phyloP scores from a whole-genome alignment of 2,113 vertebrate species.

The Macheiramphus alcinus region DNA sequence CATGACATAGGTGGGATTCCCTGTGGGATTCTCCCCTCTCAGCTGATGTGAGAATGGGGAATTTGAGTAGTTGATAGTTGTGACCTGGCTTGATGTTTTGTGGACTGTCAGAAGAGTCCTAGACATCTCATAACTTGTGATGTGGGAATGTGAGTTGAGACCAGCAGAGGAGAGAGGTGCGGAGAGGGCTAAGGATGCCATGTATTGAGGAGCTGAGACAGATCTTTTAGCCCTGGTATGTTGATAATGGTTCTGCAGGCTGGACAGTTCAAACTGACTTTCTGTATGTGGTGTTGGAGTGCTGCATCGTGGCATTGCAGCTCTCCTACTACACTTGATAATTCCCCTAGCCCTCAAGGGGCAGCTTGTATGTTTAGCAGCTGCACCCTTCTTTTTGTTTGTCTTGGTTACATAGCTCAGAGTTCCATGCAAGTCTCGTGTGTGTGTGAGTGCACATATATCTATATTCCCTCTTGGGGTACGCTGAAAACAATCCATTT shows the following conservation, averaged over 20 bases:
- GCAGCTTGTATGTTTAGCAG: background rate
- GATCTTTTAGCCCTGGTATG: background rate
- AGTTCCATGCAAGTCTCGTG: background rate
- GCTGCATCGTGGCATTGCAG: accelerated
- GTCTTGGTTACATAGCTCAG: background rate
- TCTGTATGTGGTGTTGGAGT: background rate
- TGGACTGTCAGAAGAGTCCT: background rate
- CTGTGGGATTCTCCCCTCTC: background rate
- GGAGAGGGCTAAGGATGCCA: background rate
- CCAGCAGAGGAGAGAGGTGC: background rate
- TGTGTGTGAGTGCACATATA: background rate
- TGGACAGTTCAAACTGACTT: background rate
- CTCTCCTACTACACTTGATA: background rate
- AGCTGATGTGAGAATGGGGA: background rate
- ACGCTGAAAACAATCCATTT: conserved; percentile 17
- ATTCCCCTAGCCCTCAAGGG: background rate
- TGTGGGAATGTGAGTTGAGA: background rate
- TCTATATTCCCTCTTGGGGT: conserved; percentile 16
- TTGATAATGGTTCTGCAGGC: background rate
- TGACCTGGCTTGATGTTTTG: background rate
- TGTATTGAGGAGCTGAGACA: background rate
- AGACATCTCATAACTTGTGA: too few species aligned
- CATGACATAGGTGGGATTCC: background rate
- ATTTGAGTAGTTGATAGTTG: background rate
- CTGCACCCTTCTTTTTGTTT: background rate